These are phyloP conservation scores for Papilio aristodemus DNA, from an alignment of 1,140 invertebrate genomes.

Conservation along the genomic window DNA sequence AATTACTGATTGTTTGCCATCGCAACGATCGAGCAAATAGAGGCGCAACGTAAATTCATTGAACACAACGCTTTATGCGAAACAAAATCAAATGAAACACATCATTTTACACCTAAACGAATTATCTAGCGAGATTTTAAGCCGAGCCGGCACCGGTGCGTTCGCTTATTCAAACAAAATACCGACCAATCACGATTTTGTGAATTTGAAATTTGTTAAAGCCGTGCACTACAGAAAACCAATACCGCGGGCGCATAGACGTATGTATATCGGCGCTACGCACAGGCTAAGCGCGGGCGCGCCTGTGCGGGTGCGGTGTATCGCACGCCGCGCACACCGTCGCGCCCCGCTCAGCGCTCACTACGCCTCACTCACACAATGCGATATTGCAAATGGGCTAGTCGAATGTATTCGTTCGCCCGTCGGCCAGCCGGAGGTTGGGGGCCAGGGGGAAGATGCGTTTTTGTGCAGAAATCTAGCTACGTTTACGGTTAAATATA, in stretches of 20 bases:
- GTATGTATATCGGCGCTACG: constrained; percentile 69
- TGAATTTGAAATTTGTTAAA: constrained; percentile 80
- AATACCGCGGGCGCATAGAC: constrained; percentile 69
- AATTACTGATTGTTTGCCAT: constrained; percentile 43
- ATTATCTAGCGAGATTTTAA: constrained; percentile 73
- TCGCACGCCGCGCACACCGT: constrained; percentile 37
- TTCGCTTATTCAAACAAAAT: constrained; percentile 77
- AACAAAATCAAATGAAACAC: constrained; percentile 72
- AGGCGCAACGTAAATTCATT: constrained; percentile 41
- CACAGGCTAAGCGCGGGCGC: constrained; percentile 72
- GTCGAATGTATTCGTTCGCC: constrained; percentile 78
- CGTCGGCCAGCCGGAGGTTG: constrained; percentile 57
- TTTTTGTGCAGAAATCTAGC: constrained; percentile 77
- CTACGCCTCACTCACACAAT: constrained; percentile 74
- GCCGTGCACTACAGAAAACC: constrained; percentile 76
- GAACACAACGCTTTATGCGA: constrained; percentile 54
- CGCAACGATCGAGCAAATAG: constrained; percentile 47
- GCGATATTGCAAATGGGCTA: constrained; percentile 78
- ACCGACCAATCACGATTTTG: constrained; percentile 79
- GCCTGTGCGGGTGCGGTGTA: constrained; percentile 48
- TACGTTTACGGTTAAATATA: constrained; percentile 74
- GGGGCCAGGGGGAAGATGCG: constrained; percentile 69
- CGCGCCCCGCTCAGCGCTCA: constrained; percentile 41
- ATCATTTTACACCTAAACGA: constrained; percentile 73
- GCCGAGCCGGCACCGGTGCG: constrained; percentile 55